Conservation (phyloP, 2,113 vertebrate genomes). For the Rana temporaria region DNA sequence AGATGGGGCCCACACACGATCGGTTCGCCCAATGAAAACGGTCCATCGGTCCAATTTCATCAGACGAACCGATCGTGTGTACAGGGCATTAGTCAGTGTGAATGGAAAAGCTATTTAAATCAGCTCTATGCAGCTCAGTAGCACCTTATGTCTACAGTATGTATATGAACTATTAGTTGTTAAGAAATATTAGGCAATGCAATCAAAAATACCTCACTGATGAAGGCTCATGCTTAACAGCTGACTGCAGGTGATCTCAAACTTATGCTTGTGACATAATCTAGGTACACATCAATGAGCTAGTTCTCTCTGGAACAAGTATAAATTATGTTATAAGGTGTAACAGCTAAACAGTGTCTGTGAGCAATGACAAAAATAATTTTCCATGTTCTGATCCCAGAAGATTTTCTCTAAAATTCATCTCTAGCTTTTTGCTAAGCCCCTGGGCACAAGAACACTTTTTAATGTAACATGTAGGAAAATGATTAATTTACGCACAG, state of each 20-base stretch:
- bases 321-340: slow-evolving; percentile 46
- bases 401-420: slow-evolving; percentile 44
- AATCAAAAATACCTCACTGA: too few species aligned
- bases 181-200: too few species aligned
- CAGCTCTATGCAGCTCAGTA: too few species aligned
- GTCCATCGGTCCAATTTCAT: too few species aligned
- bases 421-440: slow-evolving; percentile 31
- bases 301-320: background rate
- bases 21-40: too few species aligned
- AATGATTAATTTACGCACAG: slow-evolving; percentile 39
- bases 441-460: slow-evolving; percentile 42
- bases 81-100: too few species aligned
- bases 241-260: background rate
- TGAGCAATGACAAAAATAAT: slow-evolving; percentile 51
- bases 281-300: background rate
- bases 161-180: too few species aligned
- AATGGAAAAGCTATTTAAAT: too few species aligned
- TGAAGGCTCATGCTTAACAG: too few species aligned
- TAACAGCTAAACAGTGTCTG: slow-evolving; percentile 50
- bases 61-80: too few species aligned
- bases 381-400: slow-evolving; percentile 44
- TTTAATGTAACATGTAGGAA: slow-evolving; percentile 38
- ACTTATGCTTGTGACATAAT: background rate
- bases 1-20: too few species aligned
- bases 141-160: too few species aligned